Conservation (phyloP, 2,888 invertebrate species). For the Agrochola lota region DNA sequence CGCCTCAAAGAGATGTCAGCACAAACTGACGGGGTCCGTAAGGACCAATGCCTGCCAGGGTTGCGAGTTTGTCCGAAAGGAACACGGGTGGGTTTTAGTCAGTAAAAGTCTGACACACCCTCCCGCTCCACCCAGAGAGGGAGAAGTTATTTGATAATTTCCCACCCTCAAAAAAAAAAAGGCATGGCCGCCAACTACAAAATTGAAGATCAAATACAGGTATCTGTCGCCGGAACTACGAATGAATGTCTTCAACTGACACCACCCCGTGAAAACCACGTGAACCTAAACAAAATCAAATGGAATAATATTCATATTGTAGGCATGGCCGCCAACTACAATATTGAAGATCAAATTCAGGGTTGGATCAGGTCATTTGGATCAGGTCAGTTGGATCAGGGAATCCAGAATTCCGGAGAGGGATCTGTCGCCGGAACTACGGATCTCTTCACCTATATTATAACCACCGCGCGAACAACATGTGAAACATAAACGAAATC, state of each 20-base stretch:
- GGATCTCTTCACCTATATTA: not conserved
- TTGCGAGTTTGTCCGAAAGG: too few species aligned
- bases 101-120: too few species aligned
- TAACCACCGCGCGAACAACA: not conserved
- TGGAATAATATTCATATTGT: not conserved
- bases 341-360: not conserved
- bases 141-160: too few species aligned
- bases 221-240: not conserved
- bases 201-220: too few species aligned
- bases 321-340: not conserved
- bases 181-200: too few species aligned
- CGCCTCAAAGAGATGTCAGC: too few species aligned
- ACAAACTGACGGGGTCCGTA: too few species aligned
- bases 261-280: not conserved
- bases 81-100: too few species aligned
- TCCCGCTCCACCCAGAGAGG: too few species aligned
- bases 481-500: not conserved
- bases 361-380: not conserved
- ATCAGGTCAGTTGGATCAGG: not conserved
- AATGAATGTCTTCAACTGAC: too few species aligned
- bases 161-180: too few species aligned
- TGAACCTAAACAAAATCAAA: not conserved
- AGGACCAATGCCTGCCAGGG: too few species aligned
- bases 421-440: not conserved
- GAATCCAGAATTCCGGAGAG: not conserved